These are phyloP conservation scores for Bombus haemorrhoidalis DNA, from an alignment of 1,140 invertebrate species.

Conservation along the genomic window DNA sequence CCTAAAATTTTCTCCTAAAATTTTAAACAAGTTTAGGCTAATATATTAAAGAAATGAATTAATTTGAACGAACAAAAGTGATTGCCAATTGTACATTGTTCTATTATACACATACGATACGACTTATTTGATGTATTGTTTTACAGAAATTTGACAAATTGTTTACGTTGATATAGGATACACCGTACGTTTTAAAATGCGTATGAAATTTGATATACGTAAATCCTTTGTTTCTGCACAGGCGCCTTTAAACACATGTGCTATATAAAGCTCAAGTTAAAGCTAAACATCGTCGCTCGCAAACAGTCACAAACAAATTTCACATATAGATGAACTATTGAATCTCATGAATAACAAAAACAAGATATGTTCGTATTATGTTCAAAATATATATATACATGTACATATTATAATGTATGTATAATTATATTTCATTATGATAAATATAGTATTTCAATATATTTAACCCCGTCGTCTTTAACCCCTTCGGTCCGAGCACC, in stretches of 20 bases:
- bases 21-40: neutral
- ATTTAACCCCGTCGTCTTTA: too few species aligned
- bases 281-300: neutral
- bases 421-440: too few species aligned
- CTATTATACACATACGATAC: too few species aligned
- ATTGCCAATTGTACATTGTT: neutral
- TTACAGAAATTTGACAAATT: neutral
- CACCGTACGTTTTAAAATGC: neutral
- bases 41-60: neutral
- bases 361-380: neutral
- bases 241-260: neutral
- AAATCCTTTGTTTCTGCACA: neutral
- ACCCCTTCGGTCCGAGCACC: too few species aligned
- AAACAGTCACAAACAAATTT: neutral
- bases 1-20: neutral
- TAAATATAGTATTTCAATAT: too few species aligned
- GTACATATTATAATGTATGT: neutral
- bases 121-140: neutral
- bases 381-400: slow-evolving; percentile 8
- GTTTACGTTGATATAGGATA: neutral
- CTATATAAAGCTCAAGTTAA: neutral
- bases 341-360: neutral
- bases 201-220: neutral
- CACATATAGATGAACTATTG: slow-evolving; percentile 9
- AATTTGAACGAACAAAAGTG: neutral